Conservation (phyloP, 2,888 invertebrate genomes). For the Stegophylla sp. region DNA sequence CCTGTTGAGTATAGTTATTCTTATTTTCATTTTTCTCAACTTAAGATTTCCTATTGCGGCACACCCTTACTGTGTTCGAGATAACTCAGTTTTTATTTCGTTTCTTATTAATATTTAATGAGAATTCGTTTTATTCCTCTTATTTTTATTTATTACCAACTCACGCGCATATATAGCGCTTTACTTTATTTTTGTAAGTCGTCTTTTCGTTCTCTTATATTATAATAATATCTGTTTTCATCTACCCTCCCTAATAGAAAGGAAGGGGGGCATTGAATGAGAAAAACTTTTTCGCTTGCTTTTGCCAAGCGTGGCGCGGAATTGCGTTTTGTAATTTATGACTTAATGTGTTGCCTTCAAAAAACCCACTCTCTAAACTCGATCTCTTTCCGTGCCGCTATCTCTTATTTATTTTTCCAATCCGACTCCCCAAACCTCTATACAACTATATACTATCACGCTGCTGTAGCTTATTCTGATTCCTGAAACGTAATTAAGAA, state of each 20-base stretch:
- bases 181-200: slow-evolving; percentile 14
- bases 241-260: slow-evolving; percentile 34
- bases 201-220: slow-evolving; percentile 55
- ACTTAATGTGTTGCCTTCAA: slow-evolving; percentile 57
- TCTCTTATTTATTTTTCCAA: slow-evolving; percentile 58
- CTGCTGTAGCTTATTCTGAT: slow-evolving; percentile 22
- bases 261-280: slow-evolving; percentile 32
- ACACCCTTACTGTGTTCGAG: background rate
- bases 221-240: slow-evolving; percentile 57
- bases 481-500: slow-evolving; percentile 56
- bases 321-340: slow-evolving; percentile 57
- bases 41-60: slow-evolving; percentile 24
- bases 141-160: slow-evolving; percentile 50
- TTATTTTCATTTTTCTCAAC: slow-evolving; percentile 47
- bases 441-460: slow-evolving; percentile 6
- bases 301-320: slow-evolving; percentile 56
- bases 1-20: slow-evolving; percentile 29
- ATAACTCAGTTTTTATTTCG: slow-evolving; percentile 47
- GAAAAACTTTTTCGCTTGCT: slow-evolving; percentile 57
- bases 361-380: slow-evolving; percentile 55
- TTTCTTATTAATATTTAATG: slow-evolving; percentile 58
- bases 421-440: slow-evolving; percentile 41
- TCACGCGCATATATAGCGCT: background rate
- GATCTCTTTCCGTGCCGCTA: slow-evolving; percentile 42
- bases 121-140: slow-evolving; percentile 56